These are phyloP conservation scores for Pseudochromis fuscus DNA, from an alignment of 2,797 vertebrate genomes.

Conservation along the genomic window DNA sequence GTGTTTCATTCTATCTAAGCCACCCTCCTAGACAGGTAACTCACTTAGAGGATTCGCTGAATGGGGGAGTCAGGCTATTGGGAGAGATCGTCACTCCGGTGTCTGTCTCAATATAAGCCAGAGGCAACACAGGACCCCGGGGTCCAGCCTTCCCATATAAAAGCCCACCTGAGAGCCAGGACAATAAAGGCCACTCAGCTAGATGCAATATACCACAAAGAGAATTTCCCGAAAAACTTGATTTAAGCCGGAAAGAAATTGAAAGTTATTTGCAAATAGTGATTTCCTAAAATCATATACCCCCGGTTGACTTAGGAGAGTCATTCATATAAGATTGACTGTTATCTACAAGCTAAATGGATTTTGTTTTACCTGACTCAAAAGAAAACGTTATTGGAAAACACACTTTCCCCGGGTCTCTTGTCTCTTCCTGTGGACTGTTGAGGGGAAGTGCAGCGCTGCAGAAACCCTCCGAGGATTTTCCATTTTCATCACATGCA, in stretches of 20 bases:
- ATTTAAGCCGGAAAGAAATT: slow-evolving; percentile 82
- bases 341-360: slow-evolving; percentile 77
- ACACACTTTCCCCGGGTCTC: slow-evolving; percentile 60
- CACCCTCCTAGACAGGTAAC: slow-evolving; percentile 83
- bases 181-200: slow-evolving; percentile 84
- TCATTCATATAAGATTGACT: slow-evolving; percentile 80
- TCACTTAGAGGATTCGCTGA: slow-evolving; percentile 84
- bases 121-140: slow-evolving; percentile 79
- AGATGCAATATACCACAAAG: slow-evolving; percentile 80
- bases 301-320: slow-evolving; percentile 80
- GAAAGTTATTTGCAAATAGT: slow-evolving; percentile 83
- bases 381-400: slow-evolving; percentile 82
- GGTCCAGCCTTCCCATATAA: slow-evolving; percentile 80
- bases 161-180: slow-evolving; percentile 78
- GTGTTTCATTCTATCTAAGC: slow-evolving; percentile 85
- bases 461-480: slow-evolving; percentile 58
- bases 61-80: slow-evolving; percentile 74
- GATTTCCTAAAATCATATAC: slow-evolving; percentile 82
- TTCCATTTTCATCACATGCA: slow-evolving; percentile 49
- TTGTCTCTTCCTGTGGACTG: slow-evolving; percentile 58
- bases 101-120: slow-evolving; percentile 84
- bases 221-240: slow-evolving; percentile 81
- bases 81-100: slow-evolving; percentile 73
- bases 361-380: slow-evolving; percentile 81
- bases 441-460: slow-evolving; percentile 24